Percentiles rank a stretch among this genome's conserved stretches.
Evolutionary conservation across 64 coral and sea anemone species (phyloP).

Genomic region (Porites australiensis): DNA sequence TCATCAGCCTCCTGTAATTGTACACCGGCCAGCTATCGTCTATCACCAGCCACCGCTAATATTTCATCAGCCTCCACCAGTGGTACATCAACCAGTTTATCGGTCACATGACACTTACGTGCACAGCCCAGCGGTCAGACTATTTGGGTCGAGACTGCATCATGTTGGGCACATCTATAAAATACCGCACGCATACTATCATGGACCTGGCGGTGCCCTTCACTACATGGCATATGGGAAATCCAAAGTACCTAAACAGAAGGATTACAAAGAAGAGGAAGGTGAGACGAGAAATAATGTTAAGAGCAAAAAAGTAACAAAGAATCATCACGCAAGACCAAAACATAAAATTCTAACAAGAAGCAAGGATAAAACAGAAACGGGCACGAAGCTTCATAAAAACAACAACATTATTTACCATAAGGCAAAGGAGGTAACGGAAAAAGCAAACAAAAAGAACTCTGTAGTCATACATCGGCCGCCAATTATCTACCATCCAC

Average conservation of each 20-base stretch:
- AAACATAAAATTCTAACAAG: constrained; percentile 7
- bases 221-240: constrained; percentile 87
- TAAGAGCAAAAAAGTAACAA: neutral
- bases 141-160: constrained; percentile 67
- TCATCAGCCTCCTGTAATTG: constrained; percentile 92
- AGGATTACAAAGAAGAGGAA: constrained; percentile 37
- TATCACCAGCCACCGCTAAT: constrained; percentile 89
- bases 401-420: constrained; percentile 30
- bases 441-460: constrained; percentile 93
- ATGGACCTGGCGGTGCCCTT: constrained; percentile 66
- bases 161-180: constrained; percentile 65
- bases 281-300: constrained; percentile 12
- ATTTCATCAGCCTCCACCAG: constrained; percentile 89
- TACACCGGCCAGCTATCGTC: constrained; percentile 88
- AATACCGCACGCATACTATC: constrained; percentile 77
- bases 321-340: neutral
- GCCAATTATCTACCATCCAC: constrained; percentile 96
- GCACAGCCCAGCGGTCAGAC: constrained; percentile 60
- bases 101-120: constrained; percentile 89
- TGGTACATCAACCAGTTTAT: constrained; percentile 89
- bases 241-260: constrained; percentile 77
- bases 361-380: constrained; percentile 49
- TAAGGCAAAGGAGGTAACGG: constrained; percentile 70
- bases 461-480: constrained; percentile 96
- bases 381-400: constrained; percentile 58